Conservation (phyloP, 2,797 vertebrate genomes). For the Rhincodon typus region DNA sequence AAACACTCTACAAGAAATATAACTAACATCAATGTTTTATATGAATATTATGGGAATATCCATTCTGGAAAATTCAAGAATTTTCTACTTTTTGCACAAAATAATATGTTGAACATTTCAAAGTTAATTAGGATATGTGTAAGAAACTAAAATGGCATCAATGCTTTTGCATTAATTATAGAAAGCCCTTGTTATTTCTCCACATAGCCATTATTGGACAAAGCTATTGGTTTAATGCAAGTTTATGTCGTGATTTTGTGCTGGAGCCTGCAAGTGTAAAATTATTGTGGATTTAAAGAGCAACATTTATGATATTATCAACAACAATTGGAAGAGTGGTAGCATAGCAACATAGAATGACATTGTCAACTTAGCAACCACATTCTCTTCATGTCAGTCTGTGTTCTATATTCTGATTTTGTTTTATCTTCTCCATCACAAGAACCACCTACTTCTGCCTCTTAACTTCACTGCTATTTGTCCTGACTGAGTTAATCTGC, state of each 20-base stretch:
- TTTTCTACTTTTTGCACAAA: neutral
- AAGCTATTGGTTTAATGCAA: neutral
- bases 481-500: neutral
- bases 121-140: neutral
- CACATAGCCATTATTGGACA: neutral
- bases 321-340: neutral
- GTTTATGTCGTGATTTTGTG: neutral
- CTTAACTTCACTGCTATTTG: neutral
- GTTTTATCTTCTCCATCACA: neutral
- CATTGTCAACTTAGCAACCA: neutral
- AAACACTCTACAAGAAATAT: neutral
- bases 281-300: neutral
- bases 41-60: neutral
- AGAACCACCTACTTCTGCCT: neutral
- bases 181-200: neutral
- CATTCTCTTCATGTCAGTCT: neutral
- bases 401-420: too few relatives aligned
- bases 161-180: neutral
- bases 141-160: neutral
- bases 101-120: neutral
- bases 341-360: neutral
- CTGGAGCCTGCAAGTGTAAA: neutral
- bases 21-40: neutral
- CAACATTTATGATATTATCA: neutral
- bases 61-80: neutral